Percentiles rank a stretch among this genome's conserved stretches.
Evolutionary conservation across 2,797 vertebrate species (phyloP).

Genomic region (Apodemus agrarius): DNA sequence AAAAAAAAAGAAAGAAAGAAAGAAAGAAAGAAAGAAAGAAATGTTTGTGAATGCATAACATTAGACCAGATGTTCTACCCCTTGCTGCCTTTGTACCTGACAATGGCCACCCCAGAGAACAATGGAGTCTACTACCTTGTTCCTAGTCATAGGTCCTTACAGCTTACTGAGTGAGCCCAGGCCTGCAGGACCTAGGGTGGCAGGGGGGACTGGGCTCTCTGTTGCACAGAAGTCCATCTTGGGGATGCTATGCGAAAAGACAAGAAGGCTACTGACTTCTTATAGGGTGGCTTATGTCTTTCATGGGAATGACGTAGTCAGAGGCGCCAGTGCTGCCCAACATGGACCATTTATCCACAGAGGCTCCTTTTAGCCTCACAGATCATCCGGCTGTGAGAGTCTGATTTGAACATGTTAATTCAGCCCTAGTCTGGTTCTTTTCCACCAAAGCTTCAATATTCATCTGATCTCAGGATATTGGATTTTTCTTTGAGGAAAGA

Average conservation of each 20-base stretch:
- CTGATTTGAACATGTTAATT: constrained; percentile 84
- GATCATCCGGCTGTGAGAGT: constrained; percentile 68
- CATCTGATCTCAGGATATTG: constrained; percentile 89
- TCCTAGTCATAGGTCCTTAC: background rate
- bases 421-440: constrained; percentile 76
- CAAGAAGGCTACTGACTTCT: constrained; percentile 55
- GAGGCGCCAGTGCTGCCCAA: background rate
- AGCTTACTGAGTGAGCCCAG: background rate
- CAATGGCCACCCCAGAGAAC: background rate
- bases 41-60: background rate
- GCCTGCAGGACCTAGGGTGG: too few species aligned
- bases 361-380: constrained; percentile 45
- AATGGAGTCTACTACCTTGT: background rate
- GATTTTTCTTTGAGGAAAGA: constrained; percentile 89
- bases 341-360: background rate
- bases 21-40: too few species aligned
- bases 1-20: too few species aligned
- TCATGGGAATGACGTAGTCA: constrained; percentile 36
- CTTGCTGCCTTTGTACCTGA: background rate
- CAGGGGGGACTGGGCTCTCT: background rate
- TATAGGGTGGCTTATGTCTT: constrained; percentile 12
- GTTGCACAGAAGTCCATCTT: background rate
- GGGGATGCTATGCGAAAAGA: background rate
- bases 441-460: constrained; percentile 84
- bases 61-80: background rate